These are phyloP conservation scores for Datnioides undecimradiatus DNA, from an alignment of 2,113 vertebrate genomes.

Conservation along the genomic window DNA sequence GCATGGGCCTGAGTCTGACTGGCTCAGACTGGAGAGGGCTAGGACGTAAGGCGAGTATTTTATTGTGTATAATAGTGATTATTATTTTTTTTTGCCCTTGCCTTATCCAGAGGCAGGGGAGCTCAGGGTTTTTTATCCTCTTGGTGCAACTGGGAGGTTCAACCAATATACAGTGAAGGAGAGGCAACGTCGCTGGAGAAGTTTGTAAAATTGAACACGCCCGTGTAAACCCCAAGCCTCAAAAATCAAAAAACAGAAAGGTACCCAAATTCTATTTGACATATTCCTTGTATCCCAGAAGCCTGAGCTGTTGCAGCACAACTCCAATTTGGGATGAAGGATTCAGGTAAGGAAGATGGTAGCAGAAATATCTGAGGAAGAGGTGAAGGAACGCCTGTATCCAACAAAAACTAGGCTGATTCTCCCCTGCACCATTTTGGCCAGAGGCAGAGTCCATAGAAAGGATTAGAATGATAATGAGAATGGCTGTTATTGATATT, in stretches of 20 bases:
- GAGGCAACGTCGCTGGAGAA: conserved; percentile 27
- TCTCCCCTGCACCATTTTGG: conserved; percentile 44
- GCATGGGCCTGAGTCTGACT: conserved; percentile 40
- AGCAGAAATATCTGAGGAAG: conserved; percentile 50
- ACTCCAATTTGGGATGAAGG: conserved; percentile 42
- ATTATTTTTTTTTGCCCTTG: conserved; percentile 27
- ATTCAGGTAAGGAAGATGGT: conserved; percentile 47
- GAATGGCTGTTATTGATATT: conserved; percentile 79
- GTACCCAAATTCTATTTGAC: conserved; percentile 44
- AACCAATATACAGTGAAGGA: conserved; percentile 46
- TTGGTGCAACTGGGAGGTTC: conserved; percentile 47
- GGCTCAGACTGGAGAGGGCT: conserved; percentile 59
- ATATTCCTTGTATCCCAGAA: conserved; percentile 53
- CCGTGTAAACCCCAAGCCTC: conserved; percentile 41
- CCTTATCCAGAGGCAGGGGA: conserved; percentile 66
- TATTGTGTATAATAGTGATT: conserved; percentile 46
- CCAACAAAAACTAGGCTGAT: conserved; percentile 46
- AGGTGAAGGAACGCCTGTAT: conserved; percentile 36
- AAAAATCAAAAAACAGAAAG: conserved; percentile 10
- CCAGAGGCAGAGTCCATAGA: conserved; percentile 67
- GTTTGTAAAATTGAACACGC: conserved; percentile 46
- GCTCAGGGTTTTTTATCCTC: conserved; percentile 35
- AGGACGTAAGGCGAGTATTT: conserved; percentile 66
- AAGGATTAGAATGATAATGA: conserved; percentile 74
- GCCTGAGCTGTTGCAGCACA: conserved; percentile 33